Percentiles rank a stretch among this genome's conserved stretches.
Conservation (phyloP, 2,113 vertebrate species). For the Cervus canadensis region DNA sequence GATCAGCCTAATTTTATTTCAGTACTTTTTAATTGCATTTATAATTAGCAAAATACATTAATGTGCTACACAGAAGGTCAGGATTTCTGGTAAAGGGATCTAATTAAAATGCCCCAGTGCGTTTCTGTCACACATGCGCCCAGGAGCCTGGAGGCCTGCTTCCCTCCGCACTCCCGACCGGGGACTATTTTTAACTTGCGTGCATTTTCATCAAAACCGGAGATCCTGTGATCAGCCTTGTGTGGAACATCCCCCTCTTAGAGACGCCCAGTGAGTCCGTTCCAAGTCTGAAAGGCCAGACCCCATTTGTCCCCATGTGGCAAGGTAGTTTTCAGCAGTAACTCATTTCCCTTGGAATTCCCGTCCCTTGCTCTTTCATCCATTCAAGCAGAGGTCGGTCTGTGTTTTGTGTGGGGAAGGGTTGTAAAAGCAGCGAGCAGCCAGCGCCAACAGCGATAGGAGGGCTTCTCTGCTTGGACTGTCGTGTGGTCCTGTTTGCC, state of each 20-base stretch:
- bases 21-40: conserved; percentile 88
- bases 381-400: neutral
- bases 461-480: neutral
- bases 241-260: neutral
- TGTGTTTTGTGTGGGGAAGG: neutral
- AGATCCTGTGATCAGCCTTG: accelerated
- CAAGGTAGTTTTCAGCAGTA: neutral
- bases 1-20: conserved; percentile 86
- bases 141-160: conserved; percentile 67
- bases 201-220: neutral
- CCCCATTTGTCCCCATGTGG: neutral
- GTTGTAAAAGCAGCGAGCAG: too few species aligned
- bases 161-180: neutral
- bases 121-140: conserved; percentile 67
- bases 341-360: neutral
- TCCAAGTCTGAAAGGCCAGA: neutral
- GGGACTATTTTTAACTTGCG: conserved; percentile 59
- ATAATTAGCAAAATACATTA: conserved; percentile 87
- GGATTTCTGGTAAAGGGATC: conserved; percentile 79
- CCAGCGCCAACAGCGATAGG: neutral
- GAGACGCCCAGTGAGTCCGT: neutral
- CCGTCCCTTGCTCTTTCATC: too few species aligned
- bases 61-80: conserved; percentile 82
- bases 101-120: conserved; percentile 78
- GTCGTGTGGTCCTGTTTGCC: neutral